Base-by-base conservation (phyloP, 2,797 vertebrate genomes). In the Darevskia nairensis region DNA sequence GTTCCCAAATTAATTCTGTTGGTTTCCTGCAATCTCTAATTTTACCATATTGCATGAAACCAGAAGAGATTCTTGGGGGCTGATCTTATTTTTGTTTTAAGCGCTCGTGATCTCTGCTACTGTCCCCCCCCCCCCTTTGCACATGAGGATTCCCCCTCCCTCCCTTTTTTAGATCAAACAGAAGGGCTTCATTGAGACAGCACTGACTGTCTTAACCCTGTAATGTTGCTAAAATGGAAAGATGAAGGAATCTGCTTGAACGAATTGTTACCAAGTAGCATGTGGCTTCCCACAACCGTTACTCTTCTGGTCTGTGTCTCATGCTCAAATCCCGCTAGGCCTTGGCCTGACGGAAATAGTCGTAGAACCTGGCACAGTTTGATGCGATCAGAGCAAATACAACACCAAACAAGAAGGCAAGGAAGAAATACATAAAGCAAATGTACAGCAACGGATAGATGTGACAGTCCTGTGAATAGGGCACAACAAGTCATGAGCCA, bases 21-120 rank as follows among this genome's bases (percentile, higher is more conserved):
- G 95, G 97, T 98, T 98, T 98, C 97, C 97, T 97, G 96, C 95
- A 97, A 97, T 97, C 96, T 97, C 96, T 97, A 97, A 97, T 97
- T 98, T 98, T 98, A 98, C 97, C 97, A 97, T 98, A 96, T 94
- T 96, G 96, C 96, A 95, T 94, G 95, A 97, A 97, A 96, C 96
- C 96, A 89, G 95, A 96, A 96, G 94, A 93, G 96, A 96, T 95
- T 96, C 95, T 96, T 96, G 95, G 93, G 94, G 96, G 95, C 86
- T 87, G 86, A 95, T 96, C 96, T 96, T 96, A 95, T 96, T 96
- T 96, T 96, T 93, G 96, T 96, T 97, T 97, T 95, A 82, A 95
- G 94, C 95, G 95, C 90, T 93, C 92, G 91, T 10, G 79, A 93
- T 95, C 92, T 95, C 91, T 96, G 96, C 96, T 97, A 97, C 97